Conservation (phyloP, 2,113 vertebrate species). For the Phalacrocorax aristotelis region DNA sequence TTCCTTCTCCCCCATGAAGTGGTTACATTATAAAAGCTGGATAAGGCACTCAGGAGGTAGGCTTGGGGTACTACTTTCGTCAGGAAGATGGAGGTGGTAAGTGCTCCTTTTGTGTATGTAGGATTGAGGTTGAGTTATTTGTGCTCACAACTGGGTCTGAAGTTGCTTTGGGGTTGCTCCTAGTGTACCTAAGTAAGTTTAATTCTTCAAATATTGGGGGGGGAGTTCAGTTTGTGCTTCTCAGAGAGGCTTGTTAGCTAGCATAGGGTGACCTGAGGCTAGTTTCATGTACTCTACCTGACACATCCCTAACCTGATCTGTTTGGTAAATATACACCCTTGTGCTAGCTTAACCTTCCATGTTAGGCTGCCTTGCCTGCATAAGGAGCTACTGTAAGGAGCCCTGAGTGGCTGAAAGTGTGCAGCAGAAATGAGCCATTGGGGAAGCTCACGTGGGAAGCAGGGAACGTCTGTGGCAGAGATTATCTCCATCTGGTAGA, state of each 20-base stretch:
- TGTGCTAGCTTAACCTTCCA: background rate
- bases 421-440: rapidly evolving
- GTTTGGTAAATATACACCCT: background rate
- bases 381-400: background rate
- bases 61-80: background rate
- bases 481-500: background rate
- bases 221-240: background rate
- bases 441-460: rapidly evolving
- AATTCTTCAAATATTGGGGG: background rate
- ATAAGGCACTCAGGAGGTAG: background rate
- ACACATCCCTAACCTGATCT: background rate
- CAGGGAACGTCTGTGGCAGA: background rate
- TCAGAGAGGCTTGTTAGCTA: background rate
- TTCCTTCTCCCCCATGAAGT: background rate
- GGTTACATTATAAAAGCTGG: background rate
- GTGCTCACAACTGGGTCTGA: background rate
- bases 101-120: background rate
- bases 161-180: background rate
- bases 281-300: background rate
- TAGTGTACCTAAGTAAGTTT: background rate
- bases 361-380: background rate
- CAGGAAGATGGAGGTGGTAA: background rate
- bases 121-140: background rate
- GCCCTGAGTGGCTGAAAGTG: rapidly evolving
- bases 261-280: background rate